A percentile compares a stretch with the other conserved stretches of the same genome.
phyloP scores from a whole-genome alignment of 1,140 invertebrate species.

The Habropoda laboriosa region DNA sequence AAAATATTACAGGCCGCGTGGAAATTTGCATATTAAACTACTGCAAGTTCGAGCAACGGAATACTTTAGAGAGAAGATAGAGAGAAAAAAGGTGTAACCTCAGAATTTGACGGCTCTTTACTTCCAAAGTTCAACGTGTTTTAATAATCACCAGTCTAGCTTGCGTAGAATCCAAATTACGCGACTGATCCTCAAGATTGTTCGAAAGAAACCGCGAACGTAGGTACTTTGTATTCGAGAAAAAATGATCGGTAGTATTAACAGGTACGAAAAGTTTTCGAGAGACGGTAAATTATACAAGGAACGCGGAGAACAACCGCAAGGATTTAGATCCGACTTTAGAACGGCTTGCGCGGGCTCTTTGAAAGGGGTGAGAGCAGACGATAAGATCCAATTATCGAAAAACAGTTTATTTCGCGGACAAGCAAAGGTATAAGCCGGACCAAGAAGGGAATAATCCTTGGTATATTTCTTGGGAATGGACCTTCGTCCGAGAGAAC shows the following conservation, averaged over 20 bases:
- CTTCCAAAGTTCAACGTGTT: too few species aligned
- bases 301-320: constrained; percentile 17
- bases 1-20: neutral
- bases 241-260: neutral
- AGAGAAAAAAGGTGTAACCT: too few species aligned
- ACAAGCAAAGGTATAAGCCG: constrained; percentile 50
- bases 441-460: neutral
- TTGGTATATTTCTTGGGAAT: constrained; percentile 46
- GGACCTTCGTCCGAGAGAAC: constrained; percentile 20
- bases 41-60: neutral
- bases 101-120: too few species aligned
- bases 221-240: too few species aligned
- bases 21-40: neutral
- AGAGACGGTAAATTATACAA: constrained; percentile 60
- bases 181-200: too few species aligned
- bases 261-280: constrained; percentile 46
- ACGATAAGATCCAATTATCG: constrained; percentile 70
- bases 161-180: too few species aligned
- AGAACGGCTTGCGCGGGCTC: constrained; percentile 22
- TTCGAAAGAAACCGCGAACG: too few species aligned
- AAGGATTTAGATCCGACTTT: constrained; percentile 46
- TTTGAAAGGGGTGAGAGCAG: constrained; percentile 51
- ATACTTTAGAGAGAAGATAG: too few species aligned
- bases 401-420: constrained; percentile 65
- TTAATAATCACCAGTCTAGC: too few species aligned